These are phyloP conservation scores for Psittacula echo DNA, from an alignment of 2,797 vertebrate species.

Conservation along the genomic window DNA sequence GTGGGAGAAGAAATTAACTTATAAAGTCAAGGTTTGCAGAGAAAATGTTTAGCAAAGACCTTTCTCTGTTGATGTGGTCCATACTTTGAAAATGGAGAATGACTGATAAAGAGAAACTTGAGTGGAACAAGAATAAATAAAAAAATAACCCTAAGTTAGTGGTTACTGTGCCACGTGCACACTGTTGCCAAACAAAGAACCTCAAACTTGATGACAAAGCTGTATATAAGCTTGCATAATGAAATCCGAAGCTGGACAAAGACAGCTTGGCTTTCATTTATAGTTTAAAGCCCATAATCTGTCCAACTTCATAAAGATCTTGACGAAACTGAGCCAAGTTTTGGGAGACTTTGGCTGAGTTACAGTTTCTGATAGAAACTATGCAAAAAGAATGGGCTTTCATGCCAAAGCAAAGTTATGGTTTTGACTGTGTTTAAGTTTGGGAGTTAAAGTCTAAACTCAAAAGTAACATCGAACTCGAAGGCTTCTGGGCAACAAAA, in stretches of 20 bases:
- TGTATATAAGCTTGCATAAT: slow-evolving; percentile 9
- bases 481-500: neutral
- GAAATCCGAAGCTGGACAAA: slow-evolving; percentile 34
- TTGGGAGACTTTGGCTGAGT: neutral
- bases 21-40: neutral
- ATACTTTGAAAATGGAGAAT: neutral
- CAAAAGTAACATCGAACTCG: neutral
- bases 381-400: neutral
- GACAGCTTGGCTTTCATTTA: slow-evolving; percentile 34
- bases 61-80: neutral
- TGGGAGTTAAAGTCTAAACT: neutral
- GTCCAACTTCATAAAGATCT: neutral
- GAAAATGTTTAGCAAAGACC: neutral
- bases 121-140: neutral
- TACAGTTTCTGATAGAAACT: slow-evolving; percentile 29
- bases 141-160: neutral
- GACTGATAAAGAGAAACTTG: neutral
- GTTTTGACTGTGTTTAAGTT: neutral
- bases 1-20: neutral
- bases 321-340: slow-evolving; percentile 9
- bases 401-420: neutral
- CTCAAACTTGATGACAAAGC: slow-evolving; percentile 59
- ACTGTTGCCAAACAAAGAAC: neutral
- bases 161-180: neutral
- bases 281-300: neutral